Evolutionary conservation across 2,888 invertebrate species (phyloP).

Genomic region (Lepidonotus clava): DNA sequence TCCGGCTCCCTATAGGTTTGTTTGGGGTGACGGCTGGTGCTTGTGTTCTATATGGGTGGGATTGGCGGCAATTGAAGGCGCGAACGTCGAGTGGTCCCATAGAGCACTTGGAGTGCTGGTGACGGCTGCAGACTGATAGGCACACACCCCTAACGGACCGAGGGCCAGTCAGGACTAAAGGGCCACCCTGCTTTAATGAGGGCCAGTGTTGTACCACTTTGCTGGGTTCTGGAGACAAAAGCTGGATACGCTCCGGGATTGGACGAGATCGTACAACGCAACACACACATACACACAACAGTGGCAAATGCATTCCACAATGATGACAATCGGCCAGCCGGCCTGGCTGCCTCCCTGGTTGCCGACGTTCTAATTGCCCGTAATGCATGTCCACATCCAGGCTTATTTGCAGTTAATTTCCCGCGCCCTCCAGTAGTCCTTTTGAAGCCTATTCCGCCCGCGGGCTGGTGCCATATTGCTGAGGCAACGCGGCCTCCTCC

Average conservation of each 20-base stretch:
- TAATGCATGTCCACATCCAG: conserved; percentile 23
- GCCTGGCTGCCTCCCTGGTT: background rate
- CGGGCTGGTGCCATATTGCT: background rate
- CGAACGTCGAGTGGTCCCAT: background rate
- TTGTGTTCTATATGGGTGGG: too few species aligned
- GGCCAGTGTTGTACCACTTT: background rate
- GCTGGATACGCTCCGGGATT: background rate
- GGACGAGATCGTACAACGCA: background rate
- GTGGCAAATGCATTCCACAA: background rate
- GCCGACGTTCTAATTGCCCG: background rate
- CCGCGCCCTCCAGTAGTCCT: background rate
- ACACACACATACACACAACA: background rate
- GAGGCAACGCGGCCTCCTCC: too few species aligned
- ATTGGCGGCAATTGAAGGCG: background rate
- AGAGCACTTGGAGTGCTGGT: conserved; percentile 1
- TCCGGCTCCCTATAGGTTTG: too few species aligned
- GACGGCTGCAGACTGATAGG: background rate
- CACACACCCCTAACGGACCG: background rate
- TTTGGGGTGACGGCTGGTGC: too few species aligned
- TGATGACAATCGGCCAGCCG: background rate
- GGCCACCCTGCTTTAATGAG: background rate
- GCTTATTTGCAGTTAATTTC: conserved; percentile 9
- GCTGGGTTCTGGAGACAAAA: background rate
- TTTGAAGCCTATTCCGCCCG: background rate
- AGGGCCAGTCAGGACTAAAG: background rate